Base-by-base conservation (phyloP, 1,140 invertebrate species). In the Eulimnadia texana region DNA sequence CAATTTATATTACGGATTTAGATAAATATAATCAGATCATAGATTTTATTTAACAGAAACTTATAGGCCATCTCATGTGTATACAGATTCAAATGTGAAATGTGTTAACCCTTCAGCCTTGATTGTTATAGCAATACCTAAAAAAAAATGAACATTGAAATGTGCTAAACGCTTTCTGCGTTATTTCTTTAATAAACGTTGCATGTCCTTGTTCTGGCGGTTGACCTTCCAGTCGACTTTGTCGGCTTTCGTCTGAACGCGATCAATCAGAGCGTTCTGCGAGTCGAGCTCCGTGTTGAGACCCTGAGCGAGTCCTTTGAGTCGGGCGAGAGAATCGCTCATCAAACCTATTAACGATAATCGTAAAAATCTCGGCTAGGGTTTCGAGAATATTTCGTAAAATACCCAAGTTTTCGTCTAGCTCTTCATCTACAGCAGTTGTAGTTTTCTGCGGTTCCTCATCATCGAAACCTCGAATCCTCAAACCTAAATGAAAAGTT, bases 231-330 rank as follows among this genome's bases (percentile, higher is more conserved):
- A 60, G 61, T 76, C 73, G 28, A 71, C 73, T 29, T 67, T 66
- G 19, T 75, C 73, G n/a, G 72, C 67, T 61, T 75, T 75, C 3
- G 47, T 58, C 9, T 69, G 64, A 50, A 75, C 72, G 19, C 70
- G 65, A 62, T 73, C 74, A n/a, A 75, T 60, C 65, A 76, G 66
- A 50, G 60, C 50, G 60, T 73, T 75, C 61, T 75, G 73, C 55
- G 71, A 70, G 20, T 72, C 69, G 27, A 75, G 66, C 64, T 75
- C 73, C 10, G 67, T 58, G 2, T 71, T 70, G 19, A 75, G 64
- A 23, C 70, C 72, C 23, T 42, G 51, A 24, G 74, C 73, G 13
- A 74, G 63, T 9, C 62, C 66, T 60, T 67, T 68, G 11, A 75
- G 65, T 25, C 72, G 69, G 1, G 63, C 62, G 23, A 75, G 62